Evolutionary conservation across 2,888 invertebrate species (phyloP), one percentile per base, ranked within the genome.

Genomic region (Listrodromus nycthemerus): DNA sequence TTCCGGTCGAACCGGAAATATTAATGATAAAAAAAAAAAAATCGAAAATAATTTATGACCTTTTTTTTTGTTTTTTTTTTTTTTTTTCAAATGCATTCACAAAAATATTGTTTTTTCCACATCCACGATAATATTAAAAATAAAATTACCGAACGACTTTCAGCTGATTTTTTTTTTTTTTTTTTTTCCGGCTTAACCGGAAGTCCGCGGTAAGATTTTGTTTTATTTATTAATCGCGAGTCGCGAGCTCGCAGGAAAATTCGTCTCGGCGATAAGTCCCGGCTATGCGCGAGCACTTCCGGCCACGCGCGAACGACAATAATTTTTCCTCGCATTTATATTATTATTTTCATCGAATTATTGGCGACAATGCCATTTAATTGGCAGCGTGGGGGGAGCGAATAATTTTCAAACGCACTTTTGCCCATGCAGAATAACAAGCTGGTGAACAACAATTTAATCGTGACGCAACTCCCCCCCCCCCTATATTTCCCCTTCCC

Each of bases 221-320:
- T 69, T 80, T 75, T 80, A 80, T 80, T 80, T 80, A 55, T 70
- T 33, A 63, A 48, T 65, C 69, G 41, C 61, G 58, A 21, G n/a
- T 19, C 19, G 16, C n/a, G 61, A 41, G 41, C 21, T 27, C 27
- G 50, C 24, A 48, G 24, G 48, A 77, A 45, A 69, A 69, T 58
- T 45, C 45, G 37, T 69, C 69, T 16, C 41, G 61, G 48, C n/a
- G 33, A 66, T 52, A 66, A 21, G 55, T 24, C 21, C 21, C 55
- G 3, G 24, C 24, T 21, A 21, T 55, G 1, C 3, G 13, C 19
- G 55, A 21, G 55, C 24, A 55, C 55, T 21, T 19, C 55, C 55
- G 55, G 10, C 10, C 2, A 10, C 21, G 55, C 3, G 24, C 10
- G 10, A 55, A 55, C 55, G 55, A 16, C 13, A 24, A 55, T 55